Conservation (phyloP, 2,888 invertebrate species). For the Mythimna vitellina region DNA sequence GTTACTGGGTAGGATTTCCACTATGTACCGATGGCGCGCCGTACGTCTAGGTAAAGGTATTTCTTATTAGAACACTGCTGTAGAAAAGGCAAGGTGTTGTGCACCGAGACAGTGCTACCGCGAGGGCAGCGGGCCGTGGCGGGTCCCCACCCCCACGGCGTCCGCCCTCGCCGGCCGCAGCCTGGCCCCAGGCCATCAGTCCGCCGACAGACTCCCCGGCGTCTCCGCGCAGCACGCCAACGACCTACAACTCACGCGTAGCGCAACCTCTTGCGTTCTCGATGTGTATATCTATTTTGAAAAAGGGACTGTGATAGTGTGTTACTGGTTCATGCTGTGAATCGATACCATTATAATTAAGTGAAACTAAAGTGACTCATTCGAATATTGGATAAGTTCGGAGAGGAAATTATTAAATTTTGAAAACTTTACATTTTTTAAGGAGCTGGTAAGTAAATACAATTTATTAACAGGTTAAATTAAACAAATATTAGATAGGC, state of each 20-base stretch:
- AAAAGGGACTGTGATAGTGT: conserved; percentile 52
- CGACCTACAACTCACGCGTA: conserved; percentile 68
- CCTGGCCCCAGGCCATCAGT: conserved; percentile 42
- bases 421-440: conserved; percentile 32
- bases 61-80: neutral
- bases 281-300: conserved; percentile 63
- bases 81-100: conserved; percentile 19
- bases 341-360: neutral
- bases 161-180: conserved; percentile 34
- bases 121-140: conserved; percentile 57
- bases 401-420: conserved; percentile 22
- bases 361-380: conserved; percentile 51
- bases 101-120: conserved; percentile 23
- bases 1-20: no score
- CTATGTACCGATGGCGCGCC: no score
- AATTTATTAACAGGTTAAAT: neutral
- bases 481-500: neutral
- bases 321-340: conserved; percentile 37
- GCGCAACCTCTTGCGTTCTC: conserved; percentile 65
- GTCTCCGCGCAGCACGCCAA: conserved; percentile 43
- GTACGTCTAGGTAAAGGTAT: no score
- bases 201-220: conserved; percentile 42
- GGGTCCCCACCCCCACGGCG: conserved; percentile 62
- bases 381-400: conserved; percentile 22
- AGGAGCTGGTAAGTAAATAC: conserved; percentile 23